Evolutionary conservation across 2,113 vertebrate species (phyloP).

Genomic region (Clupea harengus): DNA sequence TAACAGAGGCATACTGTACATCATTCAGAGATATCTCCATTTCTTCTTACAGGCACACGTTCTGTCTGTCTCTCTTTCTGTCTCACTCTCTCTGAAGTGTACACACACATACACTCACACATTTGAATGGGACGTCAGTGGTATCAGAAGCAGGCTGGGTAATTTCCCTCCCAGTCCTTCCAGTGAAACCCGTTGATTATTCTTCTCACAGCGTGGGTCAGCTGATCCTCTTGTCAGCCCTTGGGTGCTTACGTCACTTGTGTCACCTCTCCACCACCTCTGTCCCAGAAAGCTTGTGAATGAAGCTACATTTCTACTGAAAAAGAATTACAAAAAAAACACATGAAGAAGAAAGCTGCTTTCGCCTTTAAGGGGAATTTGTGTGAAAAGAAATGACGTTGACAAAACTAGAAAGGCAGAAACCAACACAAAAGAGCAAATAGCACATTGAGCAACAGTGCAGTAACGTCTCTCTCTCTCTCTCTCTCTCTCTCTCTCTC

Average conservation of each 20-base stretch:
- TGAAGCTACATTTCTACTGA: neutral
- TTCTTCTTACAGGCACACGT: neutral
- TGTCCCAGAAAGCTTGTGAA: neutral
- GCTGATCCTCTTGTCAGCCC: neutral
- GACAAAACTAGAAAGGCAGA: neutral
- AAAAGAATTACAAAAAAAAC: neutral
- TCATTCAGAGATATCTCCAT: no score
- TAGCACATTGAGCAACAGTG: neutral
- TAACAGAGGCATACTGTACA: no score
- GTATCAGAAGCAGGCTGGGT: neutral
- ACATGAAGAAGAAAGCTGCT: neutral
- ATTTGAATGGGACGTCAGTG: neutral
- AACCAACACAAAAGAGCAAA: neutral
- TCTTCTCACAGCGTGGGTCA: neutral
- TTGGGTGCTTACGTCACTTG: neutral
- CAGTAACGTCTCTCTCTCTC: neutral
- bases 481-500: neutral
- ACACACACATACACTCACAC: neutral
- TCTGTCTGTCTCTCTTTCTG: neutral
- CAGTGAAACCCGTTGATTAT: neutral
- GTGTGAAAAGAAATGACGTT: neutral
- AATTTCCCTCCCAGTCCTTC: neutral
- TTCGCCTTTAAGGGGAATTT: neutral
- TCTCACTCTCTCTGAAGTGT: neutral
- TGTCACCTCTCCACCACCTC: neutral